These are phyloP conservation scores for Clarias fuscus DNA, from an alignment of 2,797 vertebrate genomes.

Conservation along the genomic window DNA sequence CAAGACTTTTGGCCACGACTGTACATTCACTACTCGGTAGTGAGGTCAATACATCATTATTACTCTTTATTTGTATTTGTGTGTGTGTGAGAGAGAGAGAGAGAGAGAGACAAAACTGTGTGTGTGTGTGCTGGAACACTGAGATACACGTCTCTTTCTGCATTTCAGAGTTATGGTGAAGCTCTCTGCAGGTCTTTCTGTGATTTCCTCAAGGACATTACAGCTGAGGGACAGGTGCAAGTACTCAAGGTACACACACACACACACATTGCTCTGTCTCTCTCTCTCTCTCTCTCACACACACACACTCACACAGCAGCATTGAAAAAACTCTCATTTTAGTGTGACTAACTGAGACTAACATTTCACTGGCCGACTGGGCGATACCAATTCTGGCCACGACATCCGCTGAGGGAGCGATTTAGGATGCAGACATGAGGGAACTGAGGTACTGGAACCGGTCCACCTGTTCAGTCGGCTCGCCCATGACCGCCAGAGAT, in stretches of 20 bases:
- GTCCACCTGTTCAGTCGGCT: too few relatives aligned
- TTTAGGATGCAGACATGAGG: too few relatives aligned
- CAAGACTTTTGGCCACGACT: too few relatives aligned
- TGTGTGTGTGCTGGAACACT: background rate
- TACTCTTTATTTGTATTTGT: background rate
- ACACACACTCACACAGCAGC: background rate
- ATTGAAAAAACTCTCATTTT: too few relatives aligned
- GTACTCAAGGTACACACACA: slow-evolving; percentile 77
- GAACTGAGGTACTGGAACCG: too few relatives aligned
- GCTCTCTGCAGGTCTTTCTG: slow-evolving; percentile 80
- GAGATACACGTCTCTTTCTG: background rate
- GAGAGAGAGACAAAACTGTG: background rate
- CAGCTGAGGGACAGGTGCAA: slow-evolving; percentile 83
- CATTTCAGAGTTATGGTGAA: slow-evolving; percentile 75
- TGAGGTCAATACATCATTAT: too few relatives aligned
- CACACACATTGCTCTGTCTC: background rate
- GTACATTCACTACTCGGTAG: too few relatives aligned
- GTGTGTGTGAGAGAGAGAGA: background rate
- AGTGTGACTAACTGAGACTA: too few relatives aligned
- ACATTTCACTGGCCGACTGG: too few relatives aligned
- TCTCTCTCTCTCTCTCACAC: background rate
- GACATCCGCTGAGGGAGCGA: too few relatives aligned
- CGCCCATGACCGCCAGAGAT: too few relatives aligned
- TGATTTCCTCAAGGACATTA: slow-evolving; percentile 81
- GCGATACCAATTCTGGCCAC: too few relatives aligned